These are phyloP conservation scores for Syngnathus floridae DNA, from an alignment of 2,113 vertebrate species.

Conservation along the genomic window DNA sequence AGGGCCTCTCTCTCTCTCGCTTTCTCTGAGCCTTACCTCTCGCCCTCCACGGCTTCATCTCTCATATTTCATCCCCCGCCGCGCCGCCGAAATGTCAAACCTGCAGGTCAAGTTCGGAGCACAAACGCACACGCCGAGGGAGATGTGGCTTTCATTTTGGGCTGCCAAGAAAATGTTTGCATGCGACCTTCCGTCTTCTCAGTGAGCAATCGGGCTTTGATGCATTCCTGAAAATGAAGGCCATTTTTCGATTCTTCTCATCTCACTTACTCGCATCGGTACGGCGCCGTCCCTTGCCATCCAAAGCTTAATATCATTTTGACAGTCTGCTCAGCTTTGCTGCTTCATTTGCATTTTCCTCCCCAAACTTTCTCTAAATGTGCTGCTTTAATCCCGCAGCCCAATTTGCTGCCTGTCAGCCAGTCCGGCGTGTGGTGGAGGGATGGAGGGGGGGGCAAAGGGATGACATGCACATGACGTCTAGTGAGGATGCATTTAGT, in stretches of 20 bases:
- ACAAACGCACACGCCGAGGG: slow-evolving; percentile 16
- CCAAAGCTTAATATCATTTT: too few relatives aligned
- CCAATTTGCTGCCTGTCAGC: slow-evolving; percentile 37
- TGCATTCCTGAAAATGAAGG: too few relatives aligned
- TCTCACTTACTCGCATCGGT: too few relatives aligned
- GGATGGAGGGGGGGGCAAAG: not conserved
- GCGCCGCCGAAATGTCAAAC: slow-evolving; percentile 61
- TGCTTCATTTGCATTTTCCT: slow-evolving; percentile 39
- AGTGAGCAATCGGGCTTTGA: too few relatives aligned
- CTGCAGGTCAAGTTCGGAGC: slow-evolving; percentile 47
- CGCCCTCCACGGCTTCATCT: slow-evolving; percentile 5
- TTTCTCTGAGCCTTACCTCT: not conserved
- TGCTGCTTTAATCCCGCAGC: slow-evolving; percentile 44
- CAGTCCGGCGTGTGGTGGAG: not conserved
- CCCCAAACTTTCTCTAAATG: slow-evolving; percentile 44
- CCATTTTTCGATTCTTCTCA: too few relatives aligned
- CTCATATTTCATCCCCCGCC: slow-evolving; percentile 39
- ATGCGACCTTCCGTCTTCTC: too few relatives aligned
- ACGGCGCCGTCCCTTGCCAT: too few relatives aligned
- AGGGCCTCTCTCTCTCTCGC: too few relatives aligned
- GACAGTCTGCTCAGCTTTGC: not conserved
- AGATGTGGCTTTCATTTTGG: slow-evolving; percentile 11
- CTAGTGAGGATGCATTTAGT: slow-evolving; percentile 12
- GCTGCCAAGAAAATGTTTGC: too few relatives aligned
- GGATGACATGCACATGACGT: slow-evolving; percentile 35